Evolutionary conservation across 2,113 vertebrate genomes (phyloP).

Genomic region (Piprites chloris): DNA sequence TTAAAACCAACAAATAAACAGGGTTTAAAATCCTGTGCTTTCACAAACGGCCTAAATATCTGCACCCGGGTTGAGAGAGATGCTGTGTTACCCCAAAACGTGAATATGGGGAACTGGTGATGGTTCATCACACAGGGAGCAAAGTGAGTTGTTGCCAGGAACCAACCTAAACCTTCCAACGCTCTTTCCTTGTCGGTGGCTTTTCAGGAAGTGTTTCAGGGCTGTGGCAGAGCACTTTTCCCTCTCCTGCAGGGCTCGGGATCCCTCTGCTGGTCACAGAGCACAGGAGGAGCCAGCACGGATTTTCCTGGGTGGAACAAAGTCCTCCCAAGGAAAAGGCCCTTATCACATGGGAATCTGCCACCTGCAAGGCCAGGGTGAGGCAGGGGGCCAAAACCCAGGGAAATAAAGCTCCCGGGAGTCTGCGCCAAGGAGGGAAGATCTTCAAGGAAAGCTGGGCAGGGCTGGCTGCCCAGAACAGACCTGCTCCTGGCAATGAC

Average conservation of each 20-base stretch:
- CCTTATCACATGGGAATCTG: not conserved
- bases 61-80: not conserved
- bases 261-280: slow-evolving; percentile 54
- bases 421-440: not conserved
- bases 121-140: accelerated
- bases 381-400: not conserved
- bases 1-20: accelerated
- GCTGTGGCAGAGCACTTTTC: not conserved
- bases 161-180: accelerated
- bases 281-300: accelerated
- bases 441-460: not conserved
- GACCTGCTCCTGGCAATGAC: not conserved
- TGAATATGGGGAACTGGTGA: not conserved
- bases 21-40: not conserved
- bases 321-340: not conserved
- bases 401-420: not conserved
- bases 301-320: not conserved
- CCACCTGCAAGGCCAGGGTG: accelerated
- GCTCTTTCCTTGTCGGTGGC: accelerated
- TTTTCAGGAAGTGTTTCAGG: not conserved
- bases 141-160: accelerated
- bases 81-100: not conserved
- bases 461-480: not conserved
- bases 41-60: not conserved
- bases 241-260: not conserved